Evolutionary conservation across 2,113 vertebrate genomes (phyloP).

Genomic region (Daboia siamensis): DNA sequence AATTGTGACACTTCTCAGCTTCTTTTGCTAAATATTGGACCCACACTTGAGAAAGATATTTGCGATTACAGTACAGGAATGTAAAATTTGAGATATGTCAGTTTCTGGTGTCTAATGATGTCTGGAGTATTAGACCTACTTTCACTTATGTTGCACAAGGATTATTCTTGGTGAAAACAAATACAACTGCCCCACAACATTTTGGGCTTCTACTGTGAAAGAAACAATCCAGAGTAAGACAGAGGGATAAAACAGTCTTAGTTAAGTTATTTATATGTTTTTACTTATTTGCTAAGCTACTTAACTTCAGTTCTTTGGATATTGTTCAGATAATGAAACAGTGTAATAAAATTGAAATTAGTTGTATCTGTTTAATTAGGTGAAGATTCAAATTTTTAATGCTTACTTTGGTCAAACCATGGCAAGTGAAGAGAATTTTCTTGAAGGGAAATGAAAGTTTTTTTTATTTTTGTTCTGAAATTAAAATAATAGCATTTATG

Average conservation of each 20-base stretch:
- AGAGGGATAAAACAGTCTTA: neutral
- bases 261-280: neutral
- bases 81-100: neutral
- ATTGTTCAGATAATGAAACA: neutral
- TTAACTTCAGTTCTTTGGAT: neutral
- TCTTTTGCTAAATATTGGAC: neutral
- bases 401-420: neutral
- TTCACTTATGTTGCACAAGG: neutral
- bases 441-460: neutral
- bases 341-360: neutral
- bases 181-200: neutral
- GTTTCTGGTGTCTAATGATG: neutral
- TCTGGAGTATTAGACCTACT: neutral
- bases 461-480: neutral
- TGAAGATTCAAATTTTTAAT: fast-evolving
- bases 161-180: neutral
- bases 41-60: neutral
- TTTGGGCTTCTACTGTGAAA: neutral
- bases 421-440: neutral
- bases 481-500: neutral
- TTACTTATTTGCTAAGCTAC: neutral
- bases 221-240: neutral
- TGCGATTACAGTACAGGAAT: neutral
- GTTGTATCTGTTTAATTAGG: neutral
- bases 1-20: neutral